These are phyloP conservation scores for Lerema accius DNA, from an alignment of 1,140 invertebrate genomes.

Conservation along the genomic window DNA sequence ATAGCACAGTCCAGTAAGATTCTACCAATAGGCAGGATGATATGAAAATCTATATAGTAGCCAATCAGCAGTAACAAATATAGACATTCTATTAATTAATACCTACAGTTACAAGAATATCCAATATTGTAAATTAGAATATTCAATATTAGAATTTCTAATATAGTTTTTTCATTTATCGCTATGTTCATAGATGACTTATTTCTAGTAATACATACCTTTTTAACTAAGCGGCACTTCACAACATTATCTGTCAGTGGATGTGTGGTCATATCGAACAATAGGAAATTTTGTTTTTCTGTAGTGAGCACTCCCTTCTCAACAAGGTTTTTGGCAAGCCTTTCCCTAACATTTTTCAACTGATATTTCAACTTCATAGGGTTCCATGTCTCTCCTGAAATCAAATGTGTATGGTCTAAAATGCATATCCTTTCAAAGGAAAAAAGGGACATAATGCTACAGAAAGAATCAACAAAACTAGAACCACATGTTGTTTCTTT, in stretches of 20 bases:
- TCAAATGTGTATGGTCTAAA: too few species aligned
- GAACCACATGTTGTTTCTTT: conserved; percentile 10
- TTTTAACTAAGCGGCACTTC: conserved; percentile 99
- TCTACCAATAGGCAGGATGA: neutral
- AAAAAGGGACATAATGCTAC: conserved; percentile 1
- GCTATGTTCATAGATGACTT: too few species aligned
- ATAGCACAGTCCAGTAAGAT: conserved; percentile 4
- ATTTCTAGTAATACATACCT: conserved; percentile 83
- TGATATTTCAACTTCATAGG: conserved; percentile 99
- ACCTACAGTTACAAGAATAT: neutral
- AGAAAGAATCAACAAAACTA: conserved; percentile 2
- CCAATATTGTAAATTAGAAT: too few species aligned
- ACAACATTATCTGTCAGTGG: conserved; percentile 97
- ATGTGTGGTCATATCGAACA: conserved; percentile 99
- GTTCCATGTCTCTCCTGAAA: conserved; percentile 99
- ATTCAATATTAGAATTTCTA: too few species aligned
- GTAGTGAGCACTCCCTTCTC: conserved; percentile 99
- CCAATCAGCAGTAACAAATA: conserved; percentile 5
- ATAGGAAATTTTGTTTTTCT: conserved; percentile 99
- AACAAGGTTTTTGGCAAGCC: conserved; percentile 99
- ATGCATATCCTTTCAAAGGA: too few species aligned
- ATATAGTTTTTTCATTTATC: too few species aligned
- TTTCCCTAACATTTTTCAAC: conserved; percentile 98
- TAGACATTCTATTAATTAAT: neutral
- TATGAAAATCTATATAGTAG: neutral